Evolutionary conservation across 2,888 invertebrate genomes (phyloP).

Genomic region (Caenorhabditis japonica): DNA sequence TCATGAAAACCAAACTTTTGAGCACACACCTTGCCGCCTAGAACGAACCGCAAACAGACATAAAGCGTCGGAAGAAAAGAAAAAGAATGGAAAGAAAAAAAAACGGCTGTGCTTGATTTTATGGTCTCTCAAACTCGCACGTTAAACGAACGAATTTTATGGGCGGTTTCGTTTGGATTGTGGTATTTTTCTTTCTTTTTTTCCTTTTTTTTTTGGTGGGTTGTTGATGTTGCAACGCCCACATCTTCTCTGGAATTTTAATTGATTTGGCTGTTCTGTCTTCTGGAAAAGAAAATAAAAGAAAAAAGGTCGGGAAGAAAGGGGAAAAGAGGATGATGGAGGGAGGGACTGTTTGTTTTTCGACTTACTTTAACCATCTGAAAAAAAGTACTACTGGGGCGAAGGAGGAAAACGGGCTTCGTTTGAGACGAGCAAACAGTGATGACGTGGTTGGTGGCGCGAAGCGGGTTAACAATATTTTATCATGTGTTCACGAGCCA

Average conservation of each 20-base stretch:
- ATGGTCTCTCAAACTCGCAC: not conserved
- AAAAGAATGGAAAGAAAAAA: conserved; percentile 11
- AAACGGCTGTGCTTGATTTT: conserved; percentile 23
- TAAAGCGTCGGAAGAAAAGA: conserved; percentile 25
- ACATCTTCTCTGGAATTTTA: too few species aligned
- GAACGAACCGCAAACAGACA: conserved; percentile 36
- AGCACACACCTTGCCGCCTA: conserved; percentile 1
- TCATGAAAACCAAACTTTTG: conserved; percentile 5
- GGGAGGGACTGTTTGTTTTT: conserved; percentile 14
- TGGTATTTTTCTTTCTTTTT: too few species aligned
- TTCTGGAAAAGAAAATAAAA: too few species aligned
- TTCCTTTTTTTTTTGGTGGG: too few species aligned
- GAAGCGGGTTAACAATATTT: too few species aligned
- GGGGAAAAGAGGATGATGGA: not conserved
- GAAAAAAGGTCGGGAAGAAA: not conserved
- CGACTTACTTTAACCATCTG: conserved; percentile 31
- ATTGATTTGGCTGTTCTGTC: too few species aligned
- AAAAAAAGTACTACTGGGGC: too few species aligned
- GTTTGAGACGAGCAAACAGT: too few species aligned
- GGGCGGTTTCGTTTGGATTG: conserved; percentile 30
- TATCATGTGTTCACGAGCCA: too few species aligned
- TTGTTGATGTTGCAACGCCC: too few species aligned
- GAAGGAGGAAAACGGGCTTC: too few species aligned
- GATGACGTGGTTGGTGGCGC: too few species aligned
- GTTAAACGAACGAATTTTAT: conserved; percentile 25